Evolutionary conservation across 1,140 invertebrate genomes (phyloP).

Genomic region (Macrostomum lignano): DNA sequence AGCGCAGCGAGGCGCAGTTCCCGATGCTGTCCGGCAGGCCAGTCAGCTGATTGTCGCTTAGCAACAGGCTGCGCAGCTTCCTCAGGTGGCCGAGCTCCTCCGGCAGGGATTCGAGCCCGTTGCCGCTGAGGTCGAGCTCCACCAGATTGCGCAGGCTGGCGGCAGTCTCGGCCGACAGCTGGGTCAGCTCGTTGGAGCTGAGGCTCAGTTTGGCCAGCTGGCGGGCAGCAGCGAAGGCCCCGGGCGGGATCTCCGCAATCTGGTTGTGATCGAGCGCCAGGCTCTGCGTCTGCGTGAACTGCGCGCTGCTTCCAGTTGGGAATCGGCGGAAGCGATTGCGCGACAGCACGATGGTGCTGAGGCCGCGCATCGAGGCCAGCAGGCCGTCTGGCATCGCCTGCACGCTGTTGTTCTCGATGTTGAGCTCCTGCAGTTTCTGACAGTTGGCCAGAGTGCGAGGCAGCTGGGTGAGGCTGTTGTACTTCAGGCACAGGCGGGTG

Average conservation of each 20-base stretch:
- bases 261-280: slow-evolving; percentile 92
- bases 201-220: too few relatives aligned
- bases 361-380: slow-evolving; percentile 55
- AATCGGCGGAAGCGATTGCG: slow-evolving; percentile 74
- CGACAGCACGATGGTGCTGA: slow-evolving; percentile 81
- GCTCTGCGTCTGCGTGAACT: too few relatives aligned
- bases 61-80: slow-evolving; percentile 56
- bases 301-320: slow-evolving; percentile 76
- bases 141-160: slow-evolving; percentile 29
- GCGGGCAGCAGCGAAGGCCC: too few relatives aligned
- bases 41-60: slow-evolving; percentile 87
- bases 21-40: too few relatives aligned
- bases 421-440: slow-evolving; percentile 84
- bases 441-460: slow-evolving; percentile 69
- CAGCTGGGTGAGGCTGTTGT: slow-evolving; percentile 61
- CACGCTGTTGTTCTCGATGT: slow-evolving; percentile 85
- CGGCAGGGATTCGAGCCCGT: slow-evolving; percentile 24
- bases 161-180: slow-evolving; percentile 41
- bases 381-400: slow-evolving; percentile 65
- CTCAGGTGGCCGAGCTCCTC: slow-evolving; percentile 28
- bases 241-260: slow-evolving; percentile 57
- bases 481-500: slow-evolving; percentile 59
- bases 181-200: slow-evolving; percentile 51
- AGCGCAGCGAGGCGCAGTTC: too few relatives aligned
- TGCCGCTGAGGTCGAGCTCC: too few relatives aligned